Conservation (phyloP, 2,113 vertebrate genomes). For the Eclectus roratus region DNA sequence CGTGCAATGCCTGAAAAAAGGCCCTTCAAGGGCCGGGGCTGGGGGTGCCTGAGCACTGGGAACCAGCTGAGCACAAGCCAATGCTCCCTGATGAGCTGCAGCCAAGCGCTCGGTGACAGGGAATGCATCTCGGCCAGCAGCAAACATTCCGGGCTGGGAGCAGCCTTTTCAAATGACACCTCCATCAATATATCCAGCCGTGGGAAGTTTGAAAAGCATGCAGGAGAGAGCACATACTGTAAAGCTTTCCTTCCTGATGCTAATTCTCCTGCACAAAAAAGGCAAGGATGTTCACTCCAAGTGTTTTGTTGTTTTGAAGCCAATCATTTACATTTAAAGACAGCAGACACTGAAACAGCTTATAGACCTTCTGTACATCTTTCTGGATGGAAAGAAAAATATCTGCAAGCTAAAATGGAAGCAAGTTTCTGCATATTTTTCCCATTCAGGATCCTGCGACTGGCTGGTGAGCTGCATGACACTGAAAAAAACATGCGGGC, state of each 20-base stretch:
- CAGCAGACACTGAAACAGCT: neutral
- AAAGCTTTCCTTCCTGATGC: neutral
- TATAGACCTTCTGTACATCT: neutral
- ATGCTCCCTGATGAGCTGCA: neutral
- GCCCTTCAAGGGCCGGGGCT: neutral
- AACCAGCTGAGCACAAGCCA: neutral
- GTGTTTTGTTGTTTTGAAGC: neutral
- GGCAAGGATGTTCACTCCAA: fast-evolving
- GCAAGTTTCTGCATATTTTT: neutral
- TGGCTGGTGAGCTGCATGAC: neutral
- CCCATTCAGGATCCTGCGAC: neutral
- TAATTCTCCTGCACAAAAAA: neutral
- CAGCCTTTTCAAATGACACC: neutral
- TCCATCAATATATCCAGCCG: neutral
- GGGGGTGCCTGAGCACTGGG: neutral
- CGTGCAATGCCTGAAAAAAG: neutral
- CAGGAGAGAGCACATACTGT: neutral
- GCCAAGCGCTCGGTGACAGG: neutral
- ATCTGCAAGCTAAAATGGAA: constrained; percentile 14
- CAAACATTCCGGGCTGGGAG: neutral
- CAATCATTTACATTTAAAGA: neutral
- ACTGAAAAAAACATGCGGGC: neutral
- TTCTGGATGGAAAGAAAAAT: neutral
- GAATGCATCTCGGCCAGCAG: neutral
- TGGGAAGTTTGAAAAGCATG: neutral